phyloP scores from a whole-genome alignment of 2,113 vertebrate species.

The Gorilla gorilla region DNA sequence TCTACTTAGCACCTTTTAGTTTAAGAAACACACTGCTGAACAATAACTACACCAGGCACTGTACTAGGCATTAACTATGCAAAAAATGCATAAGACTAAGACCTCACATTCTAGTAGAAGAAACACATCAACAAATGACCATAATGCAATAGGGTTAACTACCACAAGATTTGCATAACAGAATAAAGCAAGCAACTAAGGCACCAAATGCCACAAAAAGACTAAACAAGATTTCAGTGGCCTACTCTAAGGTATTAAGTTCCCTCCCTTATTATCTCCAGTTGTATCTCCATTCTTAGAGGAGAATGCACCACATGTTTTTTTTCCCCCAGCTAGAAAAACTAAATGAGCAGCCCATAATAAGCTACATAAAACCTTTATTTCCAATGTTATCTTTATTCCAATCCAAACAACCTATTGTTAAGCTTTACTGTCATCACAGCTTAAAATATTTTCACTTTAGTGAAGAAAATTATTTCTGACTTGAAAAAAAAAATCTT shows the following conservation, averaged over 20 bases:
- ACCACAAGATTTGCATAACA: background rate
- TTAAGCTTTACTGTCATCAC: slow-evolving; percentile 38
- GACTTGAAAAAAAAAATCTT: slow-evolving; percentile 39
- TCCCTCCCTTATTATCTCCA: background rate
- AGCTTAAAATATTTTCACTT: slow-evolving; percentile 67
- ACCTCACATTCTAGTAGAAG: background rate
- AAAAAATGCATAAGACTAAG: background rate
- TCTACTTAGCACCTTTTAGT: background rate
- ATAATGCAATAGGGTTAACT: background rate
- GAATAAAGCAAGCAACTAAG: background rate
- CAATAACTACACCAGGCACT: background rate
- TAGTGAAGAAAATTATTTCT: slow-evolving; percentile 57
- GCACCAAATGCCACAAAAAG: background rate
- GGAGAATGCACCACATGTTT: background rate
- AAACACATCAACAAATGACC: background rate
- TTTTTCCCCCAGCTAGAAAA: slow-evolving; percentile 22
- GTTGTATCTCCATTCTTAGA: background rate
- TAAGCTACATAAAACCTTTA: slow-evolving; percentile 54
- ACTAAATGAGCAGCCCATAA: background rate
- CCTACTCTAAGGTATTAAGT: background rate
- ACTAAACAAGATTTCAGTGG: background rate
- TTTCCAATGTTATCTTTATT: slow-evolving; percentile 62
- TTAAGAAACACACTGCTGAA: background rate
- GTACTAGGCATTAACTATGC: background rate
- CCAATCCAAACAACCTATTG: slow-evolving; percentile 56